Conservation (phyloP, 2,797 vertebrate species). For the Eulemur albifrons region DNA sequence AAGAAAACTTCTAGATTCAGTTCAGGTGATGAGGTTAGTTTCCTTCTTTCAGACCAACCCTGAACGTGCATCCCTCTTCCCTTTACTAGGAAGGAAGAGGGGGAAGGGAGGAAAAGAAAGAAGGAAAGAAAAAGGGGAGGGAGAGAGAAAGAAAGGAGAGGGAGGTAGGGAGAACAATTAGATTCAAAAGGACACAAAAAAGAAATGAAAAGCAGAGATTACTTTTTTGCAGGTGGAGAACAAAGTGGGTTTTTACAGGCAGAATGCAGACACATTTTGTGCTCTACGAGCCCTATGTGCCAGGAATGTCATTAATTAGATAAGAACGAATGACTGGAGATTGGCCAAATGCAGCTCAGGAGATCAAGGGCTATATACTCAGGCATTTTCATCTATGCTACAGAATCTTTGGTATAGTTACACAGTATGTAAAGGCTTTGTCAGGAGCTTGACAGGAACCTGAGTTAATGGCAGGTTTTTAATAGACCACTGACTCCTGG, state of each 20-base stretch:
- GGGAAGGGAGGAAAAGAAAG: fast-evolving
- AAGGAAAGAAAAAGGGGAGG: no score
- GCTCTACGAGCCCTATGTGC: conserved; percentile 20
- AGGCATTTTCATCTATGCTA: conserved; percentile 55
- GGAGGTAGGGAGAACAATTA: neutral
- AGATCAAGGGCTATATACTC: conserved; percentile 50
- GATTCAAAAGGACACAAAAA: conserved; percentile 49
- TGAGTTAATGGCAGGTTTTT: conserved; percentile 54
- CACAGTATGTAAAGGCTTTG: neutral
- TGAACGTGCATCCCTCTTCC: neutral
- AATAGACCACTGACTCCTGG: conserved; percentile 41
- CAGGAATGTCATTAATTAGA: conserved; percentile 71
- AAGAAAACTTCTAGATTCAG: conserved; percentile 22
- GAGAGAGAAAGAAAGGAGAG: neutral
- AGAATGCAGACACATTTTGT: conserved; percentile 35
- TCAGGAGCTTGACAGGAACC: conserved; percentile 36
- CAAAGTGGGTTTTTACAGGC: conserved; percentile 29
- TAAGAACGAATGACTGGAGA: conserved; percentile 52
- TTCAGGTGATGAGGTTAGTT: neutral
- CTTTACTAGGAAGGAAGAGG: neutral
- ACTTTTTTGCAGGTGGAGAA: conserved; percentile 28
- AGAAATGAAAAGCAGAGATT: conserved; percentile 47
- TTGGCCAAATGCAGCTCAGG: conserved; percentile 31
- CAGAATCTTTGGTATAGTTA: conserved; percentile 3
- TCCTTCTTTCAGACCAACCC: neutral